phyloP scores from a whole-genome alignment of 2,113 vertebrate species.

The Phrynosoma platyrhinos region DNA sequence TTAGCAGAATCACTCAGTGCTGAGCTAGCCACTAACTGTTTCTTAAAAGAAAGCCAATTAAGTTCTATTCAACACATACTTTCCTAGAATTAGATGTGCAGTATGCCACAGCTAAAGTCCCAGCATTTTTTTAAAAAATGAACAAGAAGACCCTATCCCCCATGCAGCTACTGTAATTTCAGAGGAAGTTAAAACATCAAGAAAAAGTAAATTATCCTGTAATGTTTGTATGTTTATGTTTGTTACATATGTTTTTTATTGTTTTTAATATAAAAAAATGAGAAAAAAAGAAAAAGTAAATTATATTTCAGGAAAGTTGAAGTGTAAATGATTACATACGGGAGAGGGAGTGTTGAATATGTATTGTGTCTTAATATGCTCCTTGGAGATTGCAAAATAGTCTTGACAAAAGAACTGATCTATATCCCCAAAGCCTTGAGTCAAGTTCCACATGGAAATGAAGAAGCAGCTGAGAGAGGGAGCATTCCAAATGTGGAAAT shows the following conservation, averaged over 20 bases:
- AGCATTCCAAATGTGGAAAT: neutral
- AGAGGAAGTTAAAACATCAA: slow-evolving; percentile 31
- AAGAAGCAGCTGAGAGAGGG: neutral
- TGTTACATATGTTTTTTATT: no score
- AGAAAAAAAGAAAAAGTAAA: no score
- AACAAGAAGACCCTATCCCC: slow-evolving; percentile 21
- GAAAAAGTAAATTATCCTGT: no score
- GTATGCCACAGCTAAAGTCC: slow-evolving; percentile 46
- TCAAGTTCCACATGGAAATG: neutral
- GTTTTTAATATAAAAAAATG: no score
- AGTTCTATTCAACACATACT: slow-evolving; percentile 59
- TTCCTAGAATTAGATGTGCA: slow-evolving; percentile 32
- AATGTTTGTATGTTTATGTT: no score
- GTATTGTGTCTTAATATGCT: neutral
- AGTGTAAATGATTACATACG: neutral
- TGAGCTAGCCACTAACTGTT: slow-evolving; percentile 59
- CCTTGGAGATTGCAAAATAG: neutral
- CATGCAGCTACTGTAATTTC: slow-evolving; percentile 31
- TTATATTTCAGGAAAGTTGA: slow-evolving; percentile 24
- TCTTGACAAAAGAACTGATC: slow-evolving; percentile 5
- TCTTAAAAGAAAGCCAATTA: slow-evolving; percentile 71
- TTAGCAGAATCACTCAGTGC: slow-evolving; percentile 60
- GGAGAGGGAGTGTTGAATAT: fast-evolving
- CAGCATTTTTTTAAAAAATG: neutral
- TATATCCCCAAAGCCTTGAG: neutral